Evolutionary conservation across 92 coral and sea anemone species (phyloP).

Genomic region (Paramuricea clavata): DNA sequence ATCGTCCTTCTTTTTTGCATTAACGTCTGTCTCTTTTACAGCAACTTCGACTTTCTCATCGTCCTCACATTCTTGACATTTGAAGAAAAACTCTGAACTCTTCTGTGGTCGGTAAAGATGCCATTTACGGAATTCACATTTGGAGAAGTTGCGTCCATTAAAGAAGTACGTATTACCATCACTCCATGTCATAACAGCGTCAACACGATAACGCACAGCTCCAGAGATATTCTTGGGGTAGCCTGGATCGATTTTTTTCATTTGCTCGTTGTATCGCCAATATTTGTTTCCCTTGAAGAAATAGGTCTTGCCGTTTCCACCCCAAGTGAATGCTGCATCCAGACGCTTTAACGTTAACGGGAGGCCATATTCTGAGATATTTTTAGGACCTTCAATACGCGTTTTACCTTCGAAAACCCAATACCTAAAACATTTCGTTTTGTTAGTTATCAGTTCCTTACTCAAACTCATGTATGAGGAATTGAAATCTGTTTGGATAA

Average conservation of each 20-base stretch:
- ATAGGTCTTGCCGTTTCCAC: conserved; percentile 71
- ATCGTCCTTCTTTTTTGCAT: too few relatives aligned
- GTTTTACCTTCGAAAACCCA: conserved; percentile 71
- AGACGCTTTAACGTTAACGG: conserved; percentile 63
- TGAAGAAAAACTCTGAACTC: neutral
- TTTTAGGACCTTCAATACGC: conserved; percentile 48
- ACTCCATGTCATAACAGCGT: conserved; percentile 82
- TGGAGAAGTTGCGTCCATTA: conserved; percentile 52
- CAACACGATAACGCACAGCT: conserved; percentile 54
- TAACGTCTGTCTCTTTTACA: neutral
- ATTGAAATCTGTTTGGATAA: too few relatives aligned
- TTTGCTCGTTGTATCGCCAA: conserved; percentile 79
- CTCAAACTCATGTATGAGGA: too few relatives aligned
- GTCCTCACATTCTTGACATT: neutral
- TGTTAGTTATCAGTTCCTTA: too few relatives aligned
- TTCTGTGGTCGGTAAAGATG: neutral
- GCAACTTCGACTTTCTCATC: neutral
- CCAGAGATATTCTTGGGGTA: conserved; percentile 59
- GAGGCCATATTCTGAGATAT: conserved; percentile 65
- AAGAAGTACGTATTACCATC: conserved; percentile 85
- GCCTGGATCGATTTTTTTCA: conserved; percentile 52
- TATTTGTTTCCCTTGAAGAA: conserved; percentile 78
- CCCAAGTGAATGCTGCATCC: conserved; percentile 75
- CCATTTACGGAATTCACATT: neutral
- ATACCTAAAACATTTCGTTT: conserved; percentile 40